Base-by-base conservation (phyloP, 2,888 invertebrate species). In the Labia minor region DNA sequence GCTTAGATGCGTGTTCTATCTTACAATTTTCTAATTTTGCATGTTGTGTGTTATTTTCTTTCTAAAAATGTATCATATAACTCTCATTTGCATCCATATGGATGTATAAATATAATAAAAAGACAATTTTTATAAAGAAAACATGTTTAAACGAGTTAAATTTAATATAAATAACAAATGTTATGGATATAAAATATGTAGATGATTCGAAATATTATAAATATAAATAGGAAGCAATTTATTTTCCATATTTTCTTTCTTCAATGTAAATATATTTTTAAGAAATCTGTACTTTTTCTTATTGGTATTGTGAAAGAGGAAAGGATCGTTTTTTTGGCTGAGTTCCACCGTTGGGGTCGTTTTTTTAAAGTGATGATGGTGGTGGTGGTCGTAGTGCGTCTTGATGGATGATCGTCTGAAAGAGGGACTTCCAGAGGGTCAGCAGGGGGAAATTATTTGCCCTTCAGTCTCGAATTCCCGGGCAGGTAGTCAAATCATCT, bases 161-260 rank as follows among this genome's bases (percentile, higher is more conserved):
- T 26, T 3, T 6, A 26, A 26, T 26, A 26, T 26, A 26, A 26
- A 8, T 26, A 26, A 26, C 26, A 26, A 26, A 26, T 26, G 26
- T 26, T 26, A 26, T 26, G 8, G 26, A n/a, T 49, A 49, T 11
- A 49, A 49, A 49, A 49, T 49, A n/a, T n/a, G n/a, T n/a, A 14
- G 49, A 49, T 49, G 49, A 14, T 16, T 14, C 16, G 3, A 49
- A 49, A 4, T 49, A 49, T 49, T 49, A 49, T 49, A 49, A 49
- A 49, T 49, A 49, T 49, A 49, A 49, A 49, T 49, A 49, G 3
- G 4, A 49, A 49, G 14, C 49, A 11, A 49, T 49, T 49, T 49
- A 49, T 49, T n/a, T 49, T 49, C n/a, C 14, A 49, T 49, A 49
- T 49, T 49, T 49, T 49, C 49, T 49, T 49, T 49, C 49, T n/a